phyloP scores from a whole-genome alignment of 1,140 invertebrate species.

The Hylaeus volcanicus region DNA sequence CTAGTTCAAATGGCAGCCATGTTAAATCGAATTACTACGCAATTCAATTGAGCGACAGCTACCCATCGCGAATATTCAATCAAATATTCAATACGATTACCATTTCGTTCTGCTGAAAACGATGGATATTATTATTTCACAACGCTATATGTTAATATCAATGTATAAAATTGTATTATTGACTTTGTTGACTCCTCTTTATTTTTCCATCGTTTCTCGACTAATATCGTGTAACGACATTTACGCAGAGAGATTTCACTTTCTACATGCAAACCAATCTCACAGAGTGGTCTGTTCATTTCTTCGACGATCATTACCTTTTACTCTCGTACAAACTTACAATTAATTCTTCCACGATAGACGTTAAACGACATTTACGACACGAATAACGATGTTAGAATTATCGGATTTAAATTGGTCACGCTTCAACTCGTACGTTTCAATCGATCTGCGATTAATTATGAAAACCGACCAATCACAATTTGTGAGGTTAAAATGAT shows the following conservation, averaged over 20 bases:
- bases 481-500: no score
- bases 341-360: not conserved
- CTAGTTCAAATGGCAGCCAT: not conserved
- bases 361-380: conserved; percentile 12
- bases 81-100: not conserved
- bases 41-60: not conserved
- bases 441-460: not conserved
- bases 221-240: conserved; percentile 30
- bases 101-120: not conserved
- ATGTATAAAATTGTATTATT: no score
- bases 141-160: no score
- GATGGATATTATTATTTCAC: no score
- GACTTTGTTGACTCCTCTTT: not conserved
- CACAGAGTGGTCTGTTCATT: conserved; percentile 17
- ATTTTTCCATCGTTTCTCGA: not conserved
- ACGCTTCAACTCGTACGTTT: not conserved
- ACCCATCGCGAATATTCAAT: not conserved
- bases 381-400: not conserved
- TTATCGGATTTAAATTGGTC: not conserved
- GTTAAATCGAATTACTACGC: not conserved
- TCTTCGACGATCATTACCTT: conserved; percentile 19
- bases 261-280: conserved; percentile 48
- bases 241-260: conserved; percentile 37
- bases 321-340: conserved; percentile 35
- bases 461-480: no score